Percentiles rank a stretch among this genome's conserved stretches.
These are phyloP conservation scores for Therioaphis trifolii DNA, from an alignment of 2,888 invertebrate genomes.

Conservation along the genomic window DNA sequence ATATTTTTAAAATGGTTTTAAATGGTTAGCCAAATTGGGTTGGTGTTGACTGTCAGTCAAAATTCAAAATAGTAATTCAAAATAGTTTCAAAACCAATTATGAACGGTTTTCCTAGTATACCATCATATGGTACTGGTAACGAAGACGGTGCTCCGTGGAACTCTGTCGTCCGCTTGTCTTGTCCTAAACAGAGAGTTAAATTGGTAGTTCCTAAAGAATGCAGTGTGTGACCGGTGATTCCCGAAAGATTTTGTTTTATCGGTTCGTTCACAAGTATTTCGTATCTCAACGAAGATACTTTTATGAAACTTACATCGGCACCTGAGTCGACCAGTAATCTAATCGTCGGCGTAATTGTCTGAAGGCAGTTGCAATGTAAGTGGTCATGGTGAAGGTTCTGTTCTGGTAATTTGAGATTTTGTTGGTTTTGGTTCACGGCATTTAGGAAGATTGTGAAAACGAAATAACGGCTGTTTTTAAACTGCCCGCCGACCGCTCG, in stretches of 20 bases:
- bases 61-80: background rate
- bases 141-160: background rate
- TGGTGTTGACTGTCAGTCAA: background rate
- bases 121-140: slow-evolving; percentile 24
- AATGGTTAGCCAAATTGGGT: background rate
- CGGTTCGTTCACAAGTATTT: slow-evolving; percentile 4
- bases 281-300: slow-evolving; percentile 8
- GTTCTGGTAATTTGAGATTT: background rate
- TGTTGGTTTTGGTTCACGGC: background rate
- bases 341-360: slow-evolving; percentile 30
- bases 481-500: slow-evolving; percentile 3
- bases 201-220: background rate
- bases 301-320: slow-evolving; percentile 20
- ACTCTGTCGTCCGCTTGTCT: background rate
- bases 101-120: slow-evolving; percentile 16
- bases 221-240: slow-evolving; percentile 1
- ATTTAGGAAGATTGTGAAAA: too few relatives aligned
- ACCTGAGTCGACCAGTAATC: slow-evolving; percentile 15
- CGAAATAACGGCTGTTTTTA: background rate
- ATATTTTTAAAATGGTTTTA: background rate
- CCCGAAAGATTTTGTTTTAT: slow-evolving; percentile 5
- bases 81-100: slow-evolving; percentile 20
- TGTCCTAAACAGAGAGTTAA: slow-evolving; percentile 5
- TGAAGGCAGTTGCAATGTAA: background rate
- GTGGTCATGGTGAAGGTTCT: slow-evolving; percentile 12